Evolutionary conservation across 2,113 vertebrate genomes (phyloP).

Genomic region (Lepidothrix coronata): DNA sequence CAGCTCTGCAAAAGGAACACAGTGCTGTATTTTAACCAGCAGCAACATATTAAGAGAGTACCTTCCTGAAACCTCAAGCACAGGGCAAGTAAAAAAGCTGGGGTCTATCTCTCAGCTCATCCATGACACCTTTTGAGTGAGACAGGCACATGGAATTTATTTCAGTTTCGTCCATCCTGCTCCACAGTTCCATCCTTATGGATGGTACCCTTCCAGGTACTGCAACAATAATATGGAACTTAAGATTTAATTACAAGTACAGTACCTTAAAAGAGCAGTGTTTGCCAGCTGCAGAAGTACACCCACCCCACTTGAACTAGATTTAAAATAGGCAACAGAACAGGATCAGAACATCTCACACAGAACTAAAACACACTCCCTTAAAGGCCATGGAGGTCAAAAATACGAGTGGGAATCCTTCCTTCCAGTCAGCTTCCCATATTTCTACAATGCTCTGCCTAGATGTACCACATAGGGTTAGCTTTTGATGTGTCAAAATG

Average conservation of each 20-base stretch:
- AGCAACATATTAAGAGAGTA: neutral
- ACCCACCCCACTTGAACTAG: neutral
- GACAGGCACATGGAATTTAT: neutral
- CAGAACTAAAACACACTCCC: neutral
- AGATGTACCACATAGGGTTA: neutral
- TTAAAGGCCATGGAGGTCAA: neutral
- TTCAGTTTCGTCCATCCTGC: neutral
- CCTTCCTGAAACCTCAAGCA: neutral
- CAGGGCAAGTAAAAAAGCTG: neutral
- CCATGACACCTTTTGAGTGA: neutral
- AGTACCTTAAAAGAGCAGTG: neutral
- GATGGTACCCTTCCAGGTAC: neutral
- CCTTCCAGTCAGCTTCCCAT: neutral
- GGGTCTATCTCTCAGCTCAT: neutral
- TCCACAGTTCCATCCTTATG: neutral
- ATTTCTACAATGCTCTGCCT: neutral
- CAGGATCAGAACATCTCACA: neutral
- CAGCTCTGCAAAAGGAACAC: neutral
- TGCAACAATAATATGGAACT: fast-evolving
- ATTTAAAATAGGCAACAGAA: neutral
- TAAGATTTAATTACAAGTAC: neutral
- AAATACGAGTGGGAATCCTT: neutral
- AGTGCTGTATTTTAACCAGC: neutral
- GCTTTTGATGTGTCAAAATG: neutral
- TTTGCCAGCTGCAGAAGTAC: neutral